phyloP scores from a whole-genome alignment of 35 echinoderm and acorn worm species.

The Heliocidaris erythrogramma region DNA sequence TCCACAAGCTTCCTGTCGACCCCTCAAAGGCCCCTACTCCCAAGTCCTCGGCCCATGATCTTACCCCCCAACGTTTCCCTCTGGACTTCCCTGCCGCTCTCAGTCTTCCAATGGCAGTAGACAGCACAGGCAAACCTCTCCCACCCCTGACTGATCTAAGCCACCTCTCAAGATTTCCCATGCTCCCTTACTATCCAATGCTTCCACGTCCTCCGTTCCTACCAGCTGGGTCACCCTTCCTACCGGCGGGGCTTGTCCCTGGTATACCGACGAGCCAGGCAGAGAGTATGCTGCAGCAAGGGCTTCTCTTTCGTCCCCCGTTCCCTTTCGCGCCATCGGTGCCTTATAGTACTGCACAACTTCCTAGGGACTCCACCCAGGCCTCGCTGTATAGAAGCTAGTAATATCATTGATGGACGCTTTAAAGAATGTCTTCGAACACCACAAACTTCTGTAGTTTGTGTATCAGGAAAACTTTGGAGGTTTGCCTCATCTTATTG shows the following conservation, averaged over 20 bases:
- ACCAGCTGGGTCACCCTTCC: constrained; percentile 59
- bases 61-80: constrained; percentile 3
- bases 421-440: neutral
- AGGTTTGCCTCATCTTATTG: neutral
- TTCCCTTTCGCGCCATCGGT: constrained; percentile 46
- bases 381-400: constrained; percentile 29
- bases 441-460: neutral
- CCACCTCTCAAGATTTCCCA: constrained; percentile 29
- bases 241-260: constrained; percentile 59
- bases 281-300: constrained; percentile 59
- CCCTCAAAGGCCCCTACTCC: constrained; percentile 22
- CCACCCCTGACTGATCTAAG: constrained; percentile 14
- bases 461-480: neutral
- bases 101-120: constrained; percentile 50
- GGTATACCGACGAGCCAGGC: constrained; percentile 54
- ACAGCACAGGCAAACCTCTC: constrained; percentile 48
- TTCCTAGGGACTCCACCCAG: neutral
- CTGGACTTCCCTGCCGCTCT: constrained; percentile 44
- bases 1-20: neutral
- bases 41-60: neutral
- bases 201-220: constrained; percentile 64
- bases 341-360: constrained; percentile 18
- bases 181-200: constrained; percentile 59
- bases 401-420: neutral
- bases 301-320: constrained; percentile 62